Base-by-base conservation (phyloP, 2,888 invertebrate species). In the Amphiduros pacificus region DNA sequence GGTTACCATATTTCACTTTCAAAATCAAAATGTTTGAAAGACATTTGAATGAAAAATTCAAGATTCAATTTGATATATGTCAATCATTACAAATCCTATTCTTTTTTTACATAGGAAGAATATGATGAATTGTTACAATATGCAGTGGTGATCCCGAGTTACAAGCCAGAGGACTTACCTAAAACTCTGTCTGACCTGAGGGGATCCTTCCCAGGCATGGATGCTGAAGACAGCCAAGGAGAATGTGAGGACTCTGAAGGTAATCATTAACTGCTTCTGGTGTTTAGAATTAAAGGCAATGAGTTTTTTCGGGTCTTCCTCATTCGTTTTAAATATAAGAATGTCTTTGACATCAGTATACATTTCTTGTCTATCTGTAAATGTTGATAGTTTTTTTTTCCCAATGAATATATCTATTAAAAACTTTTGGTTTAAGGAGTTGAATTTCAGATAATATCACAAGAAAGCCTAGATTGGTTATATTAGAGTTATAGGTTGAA, bases 51-150 rank as follows among this genome's bases (percentile, higher is more conserved):
- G n/a, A n/a, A n/a, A n/a, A n/a, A n/a, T n/a, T n/a, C n/a, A n/a
- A n/a, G n/a, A n/a, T n/a, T n/a, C n/a, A n/a, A n/a, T n/a, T n/a
- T n/a, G n/a, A n/a, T n/a, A n/a, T n/a, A n/a, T n/a, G n/a, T n/a
- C n/a, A n/a, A n/a, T n/a, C n/a, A n/a, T n/a, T n/a, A n/a, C n/a
- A n/a, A n/a, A n/a, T n/a, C n/a, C n/a, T n/a, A n/a, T 26, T 40
- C 36, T 36, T 4, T 32, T 24, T 9, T 28, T 51, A 55, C 62
- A 0, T 62, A 80, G 78, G 78, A 79, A 57, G 80, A 80, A 53
- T 81, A 81, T 71, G 75, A 79, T 60, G 79, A 80, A 58, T 65
- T 80, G 22, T 55, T 80, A 54, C 77, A 77, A 67, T 77, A 77
- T 73, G 80, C 80, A 9, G 76, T 77, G 6, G 76, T 80, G 29